Base-by-base conservation (phyloP, 2,888 invertebrate species). In the Chelonus formosanus region DNA sequence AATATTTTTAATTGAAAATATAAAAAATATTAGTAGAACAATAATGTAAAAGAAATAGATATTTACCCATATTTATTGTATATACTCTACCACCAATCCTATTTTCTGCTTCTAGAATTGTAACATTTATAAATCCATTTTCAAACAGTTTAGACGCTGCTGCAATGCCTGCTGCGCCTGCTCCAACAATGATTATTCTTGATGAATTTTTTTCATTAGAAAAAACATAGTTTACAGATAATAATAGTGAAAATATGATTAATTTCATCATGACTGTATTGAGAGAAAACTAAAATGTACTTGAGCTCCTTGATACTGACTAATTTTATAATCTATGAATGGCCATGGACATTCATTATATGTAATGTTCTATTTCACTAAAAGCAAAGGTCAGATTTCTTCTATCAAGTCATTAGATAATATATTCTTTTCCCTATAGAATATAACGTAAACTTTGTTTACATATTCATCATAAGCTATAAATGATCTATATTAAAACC, bases 151-250 rank as follows among this genome's bases (percentile, higher is more conserved):
- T 83, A 3, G 85, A 79, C 0, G 87, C 87, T 7, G 88, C 87
- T 2, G 87, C 86, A 54, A 88, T 83, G 20, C 88, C 88, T 5
- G 88, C 79, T 35, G 86, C 82, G 7, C 88, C 89, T 31, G 87
- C 87, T 45, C 89, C 89, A 58, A 89, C 79, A 52, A 89, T 85
- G 32, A 89, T 74, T 40, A 88, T 83, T 76, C 74, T 70, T 45
- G 68, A 61, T 40, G 43, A 8, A 3, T 67, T 59, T 40, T 47
- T 40, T 5, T 35, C 48, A 0, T 36, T 3, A 20, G 5, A 62
- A 35, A 35, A 57, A 20, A 10, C 35, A 58, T 48, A 7, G 4
- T 43, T 59, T 7, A 7, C 10, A 8, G 20, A 8, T 20, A 36
- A 4, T 35, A 35, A 36, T 20, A 53, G 53, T 31, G 31, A 4